Evolutionary conservation across 2,888 invertebrate genomes (phyloP).

Genomic region (Leucoptera coffeella): DNA sequence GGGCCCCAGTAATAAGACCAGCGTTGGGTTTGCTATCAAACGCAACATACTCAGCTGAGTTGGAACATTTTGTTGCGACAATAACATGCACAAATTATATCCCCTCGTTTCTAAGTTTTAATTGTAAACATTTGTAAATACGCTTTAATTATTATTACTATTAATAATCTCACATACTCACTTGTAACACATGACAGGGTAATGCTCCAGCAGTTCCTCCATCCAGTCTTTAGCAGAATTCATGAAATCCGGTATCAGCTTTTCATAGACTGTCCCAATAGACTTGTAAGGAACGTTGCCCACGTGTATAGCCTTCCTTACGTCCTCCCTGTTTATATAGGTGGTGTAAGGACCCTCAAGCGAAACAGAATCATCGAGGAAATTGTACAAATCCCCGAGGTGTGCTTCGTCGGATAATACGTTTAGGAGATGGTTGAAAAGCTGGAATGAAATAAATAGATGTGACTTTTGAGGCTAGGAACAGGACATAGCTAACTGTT

Average conservation of each 20-base stretch:
- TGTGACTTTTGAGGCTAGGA: conserved; percentile 3
- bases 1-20: no score
- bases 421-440: conserved; percentile 40
- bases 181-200: conserved; percentile 50
- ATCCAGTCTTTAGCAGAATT: conserved; percentile 51
- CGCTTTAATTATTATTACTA: no score
- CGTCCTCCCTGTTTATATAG: conserved; percentile 31
- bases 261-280: conserved; percentile 41
- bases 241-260: conserved; percentile 49
- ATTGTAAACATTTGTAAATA: no score
- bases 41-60: no score
- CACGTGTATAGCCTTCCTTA: conserved; percentile 45
- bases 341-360: conserved; percentile 30
- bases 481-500: background rate
- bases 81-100: no score
- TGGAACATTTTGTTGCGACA: no score
- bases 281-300: conserved; percentile 45
- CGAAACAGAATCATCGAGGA: conserved; percentile 27
- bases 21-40: no score
- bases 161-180: background rate
- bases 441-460: conserved; percentile 18
- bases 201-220: conserved; percentile 46
- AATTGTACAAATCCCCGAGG: conserved; percentile 43
- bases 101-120: no score
- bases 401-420: conserved; percentile 34